Conservation (phyloP, 1,140 invertebrate species). For the Stenopsyche tienmushanensis region DNA sequence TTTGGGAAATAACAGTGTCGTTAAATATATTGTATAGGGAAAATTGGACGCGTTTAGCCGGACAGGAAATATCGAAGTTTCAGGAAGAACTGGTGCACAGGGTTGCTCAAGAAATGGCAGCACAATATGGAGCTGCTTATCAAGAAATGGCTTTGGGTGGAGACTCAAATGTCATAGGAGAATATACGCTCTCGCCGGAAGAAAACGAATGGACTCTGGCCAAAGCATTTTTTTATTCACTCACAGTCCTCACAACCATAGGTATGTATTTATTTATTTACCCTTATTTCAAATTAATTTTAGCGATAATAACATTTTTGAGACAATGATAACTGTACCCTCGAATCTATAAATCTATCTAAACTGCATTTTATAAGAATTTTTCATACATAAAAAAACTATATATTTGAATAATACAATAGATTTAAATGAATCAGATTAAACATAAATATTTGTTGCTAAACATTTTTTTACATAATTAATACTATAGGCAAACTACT, state of each 20-base stretch:
- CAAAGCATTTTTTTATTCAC: slow-evolving; percentile 91
- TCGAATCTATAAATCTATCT: too few species aligned
- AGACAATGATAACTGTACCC: too few species aligned
- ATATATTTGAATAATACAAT: too few species aligned
- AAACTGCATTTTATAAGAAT: too few species aligned
- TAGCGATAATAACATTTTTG: too few species aligned
- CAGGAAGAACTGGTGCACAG: slow-evolving; percentile 83
- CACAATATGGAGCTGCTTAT: slow-evolving; percentile 54
- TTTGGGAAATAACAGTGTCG: slow-evolving; percentile 93
- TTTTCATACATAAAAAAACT: too few species aligned
- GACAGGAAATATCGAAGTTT: slow-evolving; percentile 56
- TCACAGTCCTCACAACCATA: slow-evolving; percentile 94
- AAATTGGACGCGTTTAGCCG: slow-evolving; percentile 81
- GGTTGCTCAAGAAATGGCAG: slow-evolving; percentile 72
- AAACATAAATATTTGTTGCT: too few species aligned
- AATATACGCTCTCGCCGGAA: slow-evolving; percentile 51
- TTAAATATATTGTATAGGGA: slow-evolving; percentile 92
- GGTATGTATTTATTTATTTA: slow-evolving; percentile 65
- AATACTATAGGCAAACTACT: too few species aligned
- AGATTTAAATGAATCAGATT: too few species aligned
- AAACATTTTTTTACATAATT: too few species aligned
- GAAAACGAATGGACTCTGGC: slow-evolving; percentile 89
- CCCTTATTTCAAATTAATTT: not conserved
- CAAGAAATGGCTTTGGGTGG: slow-evolving; percentile 55
- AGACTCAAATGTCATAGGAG: slow-evolving; percentile 44